A percentile compares a stretch with the other conserved stretches of the same genome.
Evolutionary conservation across 2,113 vertebrate genomes (phyloP).

Genomic region (Phalacrocorax pelagicus): DNA sequence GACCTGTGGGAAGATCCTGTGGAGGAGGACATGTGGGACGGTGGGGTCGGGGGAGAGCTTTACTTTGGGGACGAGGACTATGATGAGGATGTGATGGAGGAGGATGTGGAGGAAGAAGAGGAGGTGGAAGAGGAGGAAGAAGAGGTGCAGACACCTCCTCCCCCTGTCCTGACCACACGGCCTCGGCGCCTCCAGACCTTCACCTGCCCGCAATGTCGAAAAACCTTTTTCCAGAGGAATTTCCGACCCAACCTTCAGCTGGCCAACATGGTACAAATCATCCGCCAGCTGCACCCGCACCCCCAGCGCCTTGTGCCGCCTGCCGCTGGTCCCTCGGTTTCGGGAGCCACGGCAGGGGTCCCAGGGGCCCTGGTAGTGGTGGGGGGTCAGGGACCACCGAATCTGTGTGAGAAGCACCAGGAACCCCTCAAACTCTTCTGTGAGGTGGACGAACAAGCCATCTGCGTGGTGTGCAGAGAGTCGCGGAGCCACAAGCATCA

Average conservation of each 20-base stretch:
- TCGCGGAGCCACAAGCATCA: slow-evolving; percentile 62
- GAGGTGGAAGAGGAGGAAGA: neutral
- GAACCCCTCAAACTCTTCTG: slow-evolving; percentile 74
- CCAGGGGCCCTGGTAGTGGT: neutral
- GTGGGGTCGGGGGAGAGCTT: neutral
- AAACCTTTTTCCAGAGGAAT: slow-evolving; percentile 48
- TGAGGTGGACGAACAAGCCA: slow-evolving; percentile 62
- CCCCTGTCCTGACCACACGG: neutral
- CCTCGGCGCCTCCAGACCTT: slow-evolving; percentile 48
- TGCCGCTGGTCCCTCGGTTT: neutral
- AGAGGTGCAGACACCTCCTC: neutral
- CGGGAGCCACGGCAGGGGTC: neutral
- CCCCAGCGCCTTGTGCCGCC: neutral
- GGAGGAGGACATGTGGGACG: slow-evolving; percentile 3
- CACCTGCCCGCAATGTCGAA: slow-evolving; percentile 68
- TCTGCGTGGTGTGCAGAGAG: slow-evolving; percentile 74
- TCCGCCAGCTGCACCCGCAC: slow-evolving; percentile 56
- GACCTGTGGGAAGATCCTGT: neutral
- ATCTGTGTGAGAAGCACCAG: slow-evolving; percentile 54
- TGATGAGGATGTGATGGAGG: slow-evolving; percentile 15
- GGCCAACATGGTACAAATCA: slow-evolving; percentile 73
- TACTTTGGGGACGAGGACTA: slow-evolving; percentile 12
- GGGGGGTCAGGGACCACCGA: neutral
- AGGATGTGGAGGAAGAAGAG: neutral
- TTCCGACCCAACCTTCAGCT: slow-evolving; percentile 68